Conservation (phyloP, 2,888 invertebrate species). For the Xestia c-nigrum region DNA sequence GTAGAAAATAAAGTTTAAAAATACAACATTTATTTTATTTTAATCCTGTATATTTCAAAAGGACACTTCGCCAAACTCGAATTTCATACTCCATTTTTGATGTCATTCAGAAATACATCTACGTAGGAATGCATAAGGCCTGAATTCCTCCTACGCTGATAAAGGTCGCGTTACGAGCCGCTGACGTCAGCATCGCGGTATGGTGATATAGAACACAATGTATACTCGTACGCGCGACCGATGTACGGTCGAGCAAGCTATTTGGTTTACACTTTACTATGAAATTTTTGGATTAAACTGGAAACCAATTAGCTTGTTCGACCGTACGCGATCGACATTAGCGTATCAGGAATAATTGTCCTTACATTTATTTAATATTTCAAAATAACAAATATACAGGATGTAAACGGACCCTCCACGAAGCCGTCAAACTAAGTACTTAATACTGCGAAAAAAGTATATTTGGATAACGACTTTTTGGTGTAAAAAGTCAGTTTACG, state of each 20-base stretch:
- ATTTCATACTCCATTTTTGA: neutral
- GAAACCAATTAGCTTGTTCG: no score
- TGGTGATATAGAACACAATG: no score
- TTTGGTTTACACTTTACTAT: no score
- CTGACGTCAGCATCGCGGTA: no score
- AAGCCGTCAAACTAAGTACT: neutral
- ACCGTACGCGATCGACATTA: no score
- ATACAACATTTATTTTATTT: neutral
- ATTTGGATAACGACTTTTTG: neutral
- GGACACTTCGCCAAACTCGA: conserved; percentile 37
- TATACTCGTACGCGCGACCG: no score
- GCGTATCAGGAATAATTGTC: no score
- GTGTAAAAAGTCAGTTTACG: neutral
- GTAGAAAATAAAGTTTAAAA: neutral
- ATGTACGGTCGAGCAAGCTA: no score
- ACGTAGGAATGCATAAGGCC: conserved; percentile 1
- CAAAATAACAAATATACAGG: neutral
- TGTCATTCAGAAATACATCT: neutral
- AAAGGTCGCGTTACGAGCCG: no score
- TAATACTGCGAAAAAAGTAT: neutral
- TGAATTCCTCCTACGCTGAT: no score
- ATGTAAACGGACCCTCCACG: neutral
- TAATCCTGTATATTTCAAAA: conserved; percentile 33
- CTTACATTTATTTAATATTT: neutral
- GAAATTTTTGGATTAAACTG: no score